Evolutionary conservation across 2,113 vertebrate genomes (phyloP).

Genomic region (Ailuropoda melanoleuca): DNA sequence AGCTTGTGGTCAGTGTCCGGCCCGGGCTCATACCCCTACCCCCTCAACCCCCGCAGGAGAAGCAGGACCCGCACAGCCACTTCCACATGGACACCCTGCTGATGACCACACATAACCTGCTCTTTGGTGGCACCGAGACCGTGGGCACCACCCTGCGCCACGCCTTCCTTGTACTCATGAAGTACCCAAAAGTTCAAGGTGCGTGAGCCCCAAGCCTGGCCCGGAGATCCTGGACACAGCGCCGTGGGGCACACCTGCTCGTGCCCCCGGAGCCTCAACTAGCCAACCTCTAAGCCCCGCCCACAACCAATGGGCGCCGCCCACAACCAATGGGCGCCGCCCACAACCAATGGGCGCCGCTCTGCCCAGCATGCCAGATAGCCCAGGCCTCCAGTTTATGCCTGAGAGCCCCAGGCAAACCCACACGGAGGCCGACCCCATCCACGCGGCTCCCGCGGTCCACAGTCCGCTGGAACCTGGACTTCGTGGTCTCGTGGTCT

Average conservation of each 20-base stretch:
- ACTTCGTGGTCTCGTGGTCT: no score
- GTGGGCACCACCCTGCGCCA: conserved; percentile 76
- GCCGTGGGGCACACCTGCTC: neutral
- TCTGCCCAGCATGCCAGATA: neutral
- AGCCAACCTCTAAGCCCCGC: neutral
- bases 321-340: neutral
- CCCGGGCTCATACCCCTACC: neutral
- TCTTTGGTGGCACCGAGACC: conserved; percentile 77
- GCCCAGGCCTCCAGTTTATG: neutral
- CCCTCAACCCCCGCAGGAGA: conserved; percentile 59
- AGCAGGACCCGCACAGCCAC: conserved; percentile 67
- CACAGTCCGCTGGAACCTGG: neutral
- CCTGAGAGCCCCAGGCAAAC: neutral
- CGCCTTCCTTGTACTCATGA: conserved; percentile 72
- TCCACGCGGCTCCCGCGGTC: neutral
- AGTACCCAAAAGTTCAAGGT: conserved; percentile 77
- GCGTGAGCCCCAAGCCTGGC: neutral
- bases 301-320: neutral
- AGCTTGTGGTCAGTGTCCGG: neutral
- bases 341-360: neutral
- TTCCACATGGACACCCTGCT: conserved; percentile 78
- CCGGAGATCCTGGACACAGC: rapidly evolving
- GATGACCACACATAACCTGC: conserved; percentile 78
- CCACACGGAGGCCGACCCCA: neutral
- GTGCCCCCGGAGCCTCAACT: neutral